These are phyloP conservation scores for Oedothorax gibbosus DNA, from an alignment of 1,140 invertebrate species.

Conservation along the genomic window DNA sequence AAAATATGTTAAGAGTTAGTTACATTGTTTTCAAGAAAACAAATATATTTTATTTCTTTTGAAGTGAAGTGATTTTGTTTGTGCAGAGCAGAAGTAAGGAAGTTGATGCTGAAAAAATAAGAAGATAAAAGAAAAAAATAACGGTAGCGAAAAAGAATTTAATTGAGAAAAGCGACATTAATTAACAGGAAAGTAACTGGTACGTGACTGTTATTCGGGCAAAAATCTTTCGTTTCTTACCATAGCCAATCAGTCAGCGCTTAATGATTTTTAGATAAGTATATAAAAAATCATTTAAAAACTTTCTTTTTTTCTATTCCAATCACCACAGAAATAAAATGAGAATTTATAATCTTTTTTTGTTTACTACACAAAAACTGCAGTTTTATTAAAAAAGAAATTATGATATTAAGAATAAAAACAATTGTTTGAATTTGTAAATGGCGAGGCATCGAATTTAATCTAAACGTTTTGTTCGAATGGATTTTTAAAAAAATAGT, in stretches of 20 bases:
- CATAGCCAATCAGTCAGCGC: constrained; percentile 30
- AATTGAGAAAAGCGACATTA: constrained; percentile 50
- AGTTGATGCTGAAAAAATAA: constrained; percentile 28
- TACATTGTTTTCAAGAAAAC: too few relatives aligned
- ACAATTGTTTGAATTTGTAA: constrained; percentile 23
- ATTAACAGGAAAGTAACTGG: constrained; percentile 40
- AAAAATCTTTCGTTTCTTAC: constrained; percentile 39
- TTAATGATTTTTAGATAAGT: constrained; percentile 20
- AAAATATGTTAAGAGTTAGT: too few relatives aligned
- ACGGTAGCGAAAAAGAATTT: constrained; percentile 22
- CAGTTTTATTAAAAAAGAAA: constrained; percentile 1
- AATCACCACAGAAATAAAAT: constrained; percentile 22
- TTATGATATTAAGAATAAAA: constrained; percentile 29
- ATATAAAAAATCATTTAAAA: not conserved
- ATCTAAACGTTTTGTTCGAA: constrained; percentile 9
- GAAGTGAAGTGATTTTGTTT: constrained; percentile 20
- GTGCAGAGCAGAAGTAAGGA: constrained; percentile 17
- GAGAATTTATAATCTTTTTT: constrained; percentile 1
- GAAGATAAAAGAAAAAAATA: constrained; percentile 20
- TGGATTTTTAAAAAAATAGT: not conserved
- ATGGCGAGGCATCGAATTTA: constrained; percentile 16
- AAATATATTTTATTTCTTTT: not conserved
- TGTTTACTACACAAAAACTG: constrained; percentile 26
- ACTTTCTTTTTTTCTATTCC: constrained; percentile 26
- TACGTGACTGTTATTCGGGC: constrained; percentile 40